Evolutionary conservation across 2,888 invertebrate species (phyloP).

Genomic region (Amiota mariae): DNA sequence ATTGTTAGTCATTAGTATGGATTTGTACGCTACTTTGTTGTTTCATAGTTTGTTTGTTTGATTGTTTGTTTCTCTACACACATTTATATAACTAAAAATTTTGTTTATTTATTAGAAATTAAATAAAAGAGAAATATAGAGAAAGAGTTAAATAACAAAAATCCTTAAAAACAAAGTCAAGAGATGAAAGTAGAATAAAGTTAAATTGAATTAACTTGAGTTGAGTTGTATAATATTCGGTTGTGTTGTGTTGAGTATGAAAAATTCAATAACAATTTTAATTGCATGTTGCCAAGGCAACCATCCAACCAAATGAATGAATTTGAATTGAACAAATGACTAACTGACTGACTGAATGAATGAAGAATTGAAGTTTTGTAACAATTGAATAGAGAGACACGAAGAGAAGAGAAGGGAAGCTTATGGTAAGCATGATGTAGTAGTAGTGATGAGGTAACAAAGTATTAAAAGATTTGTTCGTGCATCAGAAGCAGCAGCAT

Average conservation of each 20-base stretch:
- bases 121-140: not conserved
- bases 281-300: slow-evolving; percentile 58
- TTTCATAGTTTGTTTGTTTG: slow-evolving; percentile 25
- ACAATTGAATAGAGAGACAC: too few relatives aligned
- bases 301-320: not conserved
- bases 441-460: too few relatives aligned
- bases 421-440: too few relatives aligned
- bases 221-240: not conserved
- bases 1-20: too few relatives aligned
- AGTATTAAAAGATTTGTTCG: too few relatives aligned
- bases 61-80: not conserved
- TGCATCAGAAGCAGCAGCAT: not conserved
- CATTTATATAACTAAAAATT: not conserved
- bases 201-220: slow-evolving; percentile 14
- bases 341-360: too few relatives aligned
- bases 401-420: too few relatives aligned
- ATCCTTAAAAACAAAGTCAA: not conserved
- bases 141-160: not conserved
- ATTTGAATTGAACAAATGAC: too few relatives aligned
- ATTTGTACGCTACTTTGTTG: slow-evolving; percentile 20
- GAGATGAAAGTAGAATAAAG: slow-evolving; percentile 8
- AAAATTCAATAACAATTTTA: slow-evolving; percentile 64
- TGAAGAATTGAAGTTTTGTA: too few relatives aligned
- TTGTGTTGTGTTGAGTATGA: not conserved
- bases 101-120: not conserved